phyloP scores from a whole-genome alignment of 64 coral and sea anemone genomes.

The Astreopora myriophthalma region DNA sequence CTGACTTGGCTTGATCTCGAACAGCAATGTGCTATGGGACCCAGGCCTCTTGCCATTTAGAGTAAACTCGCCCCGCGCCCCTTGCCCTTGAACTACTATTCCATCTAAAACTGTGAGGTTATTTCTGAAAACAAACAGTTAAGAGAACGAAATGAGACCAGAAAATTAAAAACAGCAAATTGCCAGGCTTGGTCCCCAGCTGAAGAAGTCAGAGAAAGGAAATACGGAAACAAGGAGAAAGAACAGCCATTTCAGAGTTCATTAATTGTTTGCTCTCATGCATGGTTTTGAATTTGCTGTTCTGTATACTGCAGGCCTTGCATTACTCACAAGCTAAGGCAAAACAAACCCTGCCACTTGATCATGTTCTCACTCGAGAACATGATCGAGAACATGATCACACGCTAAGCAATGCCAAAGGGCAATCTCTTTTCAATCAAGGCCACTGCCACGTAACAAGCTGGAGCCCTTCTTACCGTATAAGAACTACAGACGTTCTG shows the following conservation, averaged over 20 bases:
- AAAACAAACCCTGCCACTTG: no score
- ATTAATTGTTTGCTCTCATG: no score
- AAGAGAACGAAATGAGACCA: background rate
- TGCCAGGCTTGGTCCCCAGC: background rate
- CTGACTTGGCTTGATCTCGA: conserved; percentile 89
- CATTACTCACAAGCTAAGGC: no score
- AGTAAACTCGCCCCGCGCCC: conserved; percentile 79
- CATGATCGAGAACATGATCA: no score
- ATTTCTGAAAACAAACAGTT: conserved; percentile 66
- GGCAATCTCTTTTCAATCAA: background rate
- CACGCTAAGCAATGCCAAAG: no score
- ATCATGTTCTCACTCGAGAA: no score
- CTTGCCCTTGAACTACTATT: conserved; percentile 89
- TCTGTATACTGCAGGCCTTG: no score
- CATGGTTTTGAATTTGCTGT: no score
- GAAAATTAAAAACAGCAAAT: background rate
- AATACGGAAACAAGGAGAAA: no score
- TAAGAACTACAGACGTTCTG: conserved; percentile 83
- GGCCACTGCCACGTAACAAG: no score
- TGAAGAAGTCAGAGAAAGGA: no score
- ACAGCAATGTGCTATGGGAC: conserved; percentile 78
- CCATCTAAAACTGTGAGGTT: conserved; percentile 96
- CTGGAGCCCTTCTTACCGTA: conserved; percentile 51
- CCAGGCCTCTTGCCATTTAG: conserved; percentile 92
- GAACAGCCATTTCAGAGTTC: no score